Evolutionary conservation across 2,888 invertebrate genomes (phyloP).

Genomic region (Fragum sueziense): DNA sequence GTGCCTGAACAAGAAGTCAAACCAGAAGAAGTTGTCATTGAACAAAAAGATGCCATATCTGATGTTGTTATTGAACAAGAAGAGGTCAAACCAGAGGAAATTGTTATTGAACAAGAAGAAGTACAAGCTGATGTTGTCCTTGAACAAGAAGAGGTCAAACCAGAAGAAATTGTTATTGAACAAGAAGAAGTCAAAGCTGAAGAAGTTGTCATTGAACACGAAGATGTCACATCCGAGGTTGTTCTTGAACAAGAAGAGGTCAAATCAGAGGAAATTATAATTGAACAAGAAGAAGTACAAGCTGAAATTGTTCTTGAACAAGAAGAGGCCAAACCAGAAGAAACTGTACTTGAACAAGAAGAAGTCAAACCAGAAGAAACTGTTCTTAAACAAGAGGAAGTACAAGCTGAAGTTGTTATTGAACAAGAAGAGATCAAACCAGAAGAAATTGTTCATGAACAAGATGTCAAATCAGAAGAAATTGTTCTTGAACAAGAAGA

Average conservation of each 20-base stretch:
- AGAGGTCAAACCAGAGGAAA: background rate
- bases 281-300: background rate
- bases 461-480: constrained; percentile 23
- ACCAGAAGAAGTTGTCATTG: constrained; percentile 10
- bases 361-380: constrained; percentile 25
- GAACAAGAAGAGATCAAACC: constrained; percentile 16
- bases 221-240: background rate
- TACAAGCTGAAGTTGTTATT: background rate
- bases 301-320: background rate
- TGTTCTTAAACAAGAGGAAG: no score
- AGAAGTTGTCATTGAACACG: constrained; percentile 2
- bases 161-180: constrained; percentile 10
- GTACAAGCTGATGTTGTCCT: constrained; percentile 11
- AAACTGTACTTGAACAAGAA: background rate
- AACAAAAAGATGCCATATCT: constrained; percentile 21
- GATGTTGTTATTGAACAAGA: constrained; percentile 29
- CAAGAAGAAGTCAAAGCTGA: constrained; percentile 33
- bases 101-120: no score
- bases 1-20: background rate
- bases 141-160: constrained; percentile 9
- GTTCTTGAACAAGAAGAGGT: background rate
- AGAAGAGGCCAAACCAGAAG: background rate
- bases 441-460: constrained; percentile 22
- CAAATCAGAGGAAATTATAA: background rate
- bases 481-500: constrained; percentile 23